Evolutionary conservation across 2,797 vertebrate species (phyloP).

Genomic region (Sternarchorhynchus goeldii): DNA sequence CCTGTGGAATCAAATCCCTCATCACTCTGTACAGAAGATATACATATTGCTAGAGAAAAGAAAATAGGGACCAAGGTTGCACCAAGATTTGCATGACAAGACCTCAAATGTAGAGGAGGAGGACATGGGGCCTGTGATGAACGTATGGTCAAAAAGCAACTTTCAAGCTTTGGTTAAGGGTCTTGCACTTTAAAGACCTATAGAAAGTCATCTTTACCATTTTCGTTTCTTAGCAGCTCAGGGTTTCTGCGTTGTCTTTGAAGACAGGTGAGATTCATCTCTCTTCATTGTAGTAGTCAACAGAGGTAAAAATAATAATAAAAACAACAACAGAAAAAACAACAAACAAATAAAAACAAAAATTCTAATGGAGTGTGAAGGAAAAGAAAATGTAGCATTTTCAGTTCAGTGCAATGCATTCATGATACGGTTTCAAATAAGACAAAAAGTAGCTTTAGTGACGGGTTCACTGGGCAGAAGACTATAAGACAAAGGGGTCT

Average conservation of each 20-base stretch:
- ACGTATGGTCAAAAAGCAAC: slow-evolving; percentile 9
- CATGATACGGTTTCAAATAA: slow-evolving; percentile 34
- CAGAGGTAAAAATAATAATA: slow-evolving; percentile 3
- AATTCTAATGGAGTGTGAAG: slow-evolving; percentile 19
- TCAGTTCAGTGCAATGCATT: slow-evolving; percentile 43
- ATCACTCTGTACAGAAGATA: neutral
- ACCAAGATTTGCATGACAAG: neutral
- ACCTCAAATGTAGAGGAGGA: neutral
- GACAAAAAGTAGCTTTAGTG: slow-evolving; percentile 22
- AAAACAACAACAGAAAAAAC: too few species aligned
- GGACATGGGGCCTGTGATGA: neutral
- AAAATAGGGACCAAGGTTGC: slow-evolving; percentile 8
- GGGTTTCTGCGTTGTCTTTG: slow-evolving; percentile 11
- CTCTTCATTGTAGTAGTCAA: slow-evolving; percentile 24
- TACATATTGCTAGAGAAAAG: slow-evolving; percentile 22
- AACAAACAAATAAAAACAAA: too few species aligned
- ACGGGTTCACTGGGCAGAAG: slow-evolving; percentile 16
- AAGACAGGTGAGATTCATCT: slow-evolving; percentile 11
- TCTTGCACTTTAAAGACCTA: neutral
- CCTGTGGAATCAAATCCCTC: neutral
- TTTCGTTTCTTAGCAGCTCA: slow-evolving; percentile 31
- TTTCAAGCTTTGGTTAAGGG: slow-evolving; percentile 33
- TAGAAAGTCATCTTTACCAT: neutral
- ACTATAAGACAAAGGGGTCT: neutral
- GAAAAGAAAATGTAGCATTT: neutral